phyloP scores from a whole-genome alignment of 2,888 invertebrate genomes.

The Hylaea fasciaria region DNA sequence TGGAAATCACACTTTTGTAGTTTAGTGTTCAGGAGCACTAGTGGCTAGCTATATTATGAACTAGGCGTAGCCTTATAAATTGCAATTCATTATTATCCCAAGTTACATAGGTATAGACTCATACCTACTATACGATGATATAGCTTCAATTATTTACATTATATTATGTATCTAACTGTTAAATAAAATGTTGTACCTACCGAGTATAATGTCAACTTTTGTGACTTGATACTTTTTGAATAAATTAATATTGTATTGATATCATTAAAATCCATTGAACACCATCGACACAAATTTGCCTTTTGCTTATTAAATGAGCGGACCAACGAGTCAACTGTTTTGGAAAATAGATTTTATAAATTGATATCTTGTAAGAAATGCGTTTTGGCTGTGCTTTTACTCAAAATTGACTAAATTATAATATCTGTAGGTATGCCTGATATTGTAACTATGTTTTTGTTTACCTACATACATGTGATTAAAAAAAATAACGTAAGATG shows the following conservation, averaged over 20 bases:
- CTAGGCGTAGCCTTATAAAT: slow-evolving; percentile 23
- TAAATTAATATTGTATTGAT: slow-evolving; percentile 26
- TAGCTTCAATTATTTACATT: slow-evolving; percentile 6
- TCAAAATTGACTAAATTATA: slow-evolving; percentile 56
- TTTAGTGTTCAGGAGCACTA: slow-evolving; percentile 29
- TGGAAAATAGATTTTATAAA: slow-evolving; percentile 72
- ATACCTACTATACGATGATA: slow-evolving; percentile 3
- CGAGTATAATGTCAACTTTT: neutral
- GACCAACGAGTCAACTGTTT: slow-evolving; percentile 82
- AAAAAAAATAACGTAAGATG: slow-evolving; percentile 12
- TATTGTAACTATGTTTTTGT: slow-evolving; percentile 21
- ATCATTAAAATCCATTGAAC: slow-evolving; percentile 44
- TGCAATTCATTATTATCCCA: slow-evolving; percentile 14
- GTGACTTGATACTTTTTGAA: too few relatives aligned
- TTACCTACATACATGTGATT: slow-evolving; percentile 13
- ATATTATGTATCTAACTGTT: slow-evolving; percentile 1
- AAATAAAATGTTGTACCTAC: slow-evolving; percentile 4
- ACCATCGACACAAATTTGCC: slow-evolving; percentile 68
- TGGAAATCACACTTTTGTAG: slow-evolving; percentile 33
- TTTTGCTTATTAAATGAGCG: slow-evolving; percentile 79
- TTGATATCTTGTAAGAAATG: slow-evolving; percentile 64
- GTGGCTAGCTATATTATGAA: slow-evolving; percentile 26
- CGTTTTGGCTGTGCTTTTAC: slow-evolving; percentile 80
- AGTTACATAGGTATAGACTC: slow-evolving; percentile 3
- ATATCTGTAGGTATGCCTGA: slow-evolving; percentile 38